These are phyloP conservation scores for Oryzias dopingdopingensis DNA, from an alignment of 2,797 vertebrate genomes.

Conservation along the genomic window DNA sequence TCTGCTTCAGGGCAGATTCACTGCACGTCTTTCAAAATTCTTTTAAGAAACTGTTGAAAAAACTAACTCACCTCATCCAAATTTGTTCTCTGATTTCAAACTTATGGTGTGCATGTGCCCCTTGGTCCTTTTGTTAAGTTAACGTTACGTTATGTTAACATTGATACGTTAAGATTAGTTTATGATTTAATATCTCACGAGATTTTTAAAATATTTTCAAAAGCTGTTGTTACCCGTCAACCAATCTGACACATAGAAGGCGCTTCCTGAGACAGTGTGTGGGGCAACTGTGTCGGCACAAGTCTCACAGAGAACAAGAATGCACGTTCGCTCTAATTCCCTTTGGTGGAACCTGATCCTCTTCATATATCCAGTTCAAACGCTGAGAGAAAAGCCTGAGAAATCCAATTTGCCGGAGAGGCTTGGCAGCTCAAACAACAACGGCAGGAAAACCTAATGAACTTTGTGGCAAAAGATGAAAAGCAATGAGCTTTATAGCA, in stretches of 20 bases:
- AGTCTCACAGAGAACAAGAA: conserved; percentile 30
- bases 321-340: conserved; percentile 34
- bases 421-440: conserved; percentile 60
- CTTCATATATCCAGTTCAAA: conserved; percentile 72
- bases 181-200: too few species aligned
- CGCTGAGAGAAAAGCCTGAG: conserved; percentile 57
- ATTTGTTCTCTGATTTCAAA: too few species aligned
- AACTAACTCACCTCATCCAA: background rate
- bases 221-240: background rate
- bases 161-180: too few species aligned
- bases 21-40: too few species aligned
- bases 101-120: too few species aligned
- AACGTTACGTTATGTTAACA: too few species aligned
- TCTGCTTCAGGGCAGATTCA: too few species aligned
- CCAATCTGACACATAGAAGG: background rate
- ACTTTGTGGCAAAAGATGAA: conserved; percentile 67
- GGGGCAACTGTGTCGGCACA: conserved; percentile 39
- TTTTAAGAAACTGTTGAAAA: background rate
- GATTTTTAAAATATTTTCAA: background rate
- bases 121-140: too few species aligned
- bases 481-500: conserved; percentile 51
- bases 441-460: conserved; percentile 57
- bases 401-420: conserved; percentile 64
- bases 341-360: conserved; percentile 60
- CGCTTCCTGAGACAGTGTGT: conserved; percentile 6